phyloP scores from a whole-genome alignment of 2,113 vertebrate species.

The Verasper variegatus region DNA sequence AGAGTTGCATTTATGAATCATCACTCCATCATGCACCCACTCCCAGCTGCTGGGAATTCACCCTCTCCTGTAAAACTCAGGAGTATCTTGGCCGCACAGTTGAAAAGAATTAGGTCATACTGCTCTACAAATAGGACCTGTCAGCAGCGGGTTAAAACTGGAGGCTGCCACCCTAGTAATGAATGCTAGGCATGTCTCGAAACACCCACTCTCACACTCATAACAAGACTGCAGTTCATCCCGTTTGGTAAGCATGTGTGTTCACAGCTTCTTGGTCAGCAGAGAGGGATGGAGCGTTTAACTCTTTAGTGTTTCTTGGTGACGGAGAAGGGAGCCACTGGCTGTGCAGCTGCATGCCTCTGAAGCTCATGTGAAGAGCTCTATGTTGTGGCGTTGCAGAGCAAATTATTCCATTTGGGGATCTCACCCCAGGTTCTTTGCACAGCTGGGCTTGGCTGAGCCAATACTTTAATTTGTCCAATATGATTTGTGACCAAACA shows the following conservation, averaged over 20 bases:
- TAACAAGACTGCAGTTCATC: not conserved
- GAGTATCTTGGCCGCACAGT: not conserved
- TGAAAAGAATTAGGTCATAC: constrained; percentile 19
- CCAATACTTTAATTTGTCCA: too few species aligned
- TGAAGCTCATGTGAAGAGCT: too few species aligned
- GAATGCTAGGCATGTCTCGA: constrained; percentile 22
- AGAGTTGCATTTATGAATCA: not conserved
- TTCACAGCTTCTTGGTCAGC: not conserved
- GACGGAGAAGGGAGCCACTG: not conserved
- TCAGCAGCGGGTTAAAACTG: constrained; percentile 34
- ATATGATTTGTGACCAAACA: too few species aligned
- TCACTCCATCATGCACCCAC: not conserved
- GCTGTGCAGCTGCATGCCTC: not conserved
- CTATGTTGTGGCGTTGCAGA: too few species aligned
- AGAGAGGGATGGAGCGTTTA: not conserved
- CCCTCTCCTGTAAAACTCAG: constrained; percentile 2
- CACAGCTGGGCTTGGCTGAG: too few species aligned
- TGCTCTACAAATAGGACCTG: constrained; percentile 26
- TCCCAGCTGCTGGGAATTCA: not conserved
- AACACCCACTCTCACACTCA: not conserved
- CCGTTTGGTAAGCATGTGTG: not conserved
- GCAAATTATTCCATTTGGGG: too few species aligned
- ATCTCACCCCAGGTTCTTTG: too few species aligned
- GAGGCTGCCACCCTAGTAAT: constrained; percentile 21
- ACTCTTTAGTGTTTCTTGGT: not conserved